Conservation (phyloP, 2,888 invertebrate genomes). For the Micropterix aruncella region DNA sequence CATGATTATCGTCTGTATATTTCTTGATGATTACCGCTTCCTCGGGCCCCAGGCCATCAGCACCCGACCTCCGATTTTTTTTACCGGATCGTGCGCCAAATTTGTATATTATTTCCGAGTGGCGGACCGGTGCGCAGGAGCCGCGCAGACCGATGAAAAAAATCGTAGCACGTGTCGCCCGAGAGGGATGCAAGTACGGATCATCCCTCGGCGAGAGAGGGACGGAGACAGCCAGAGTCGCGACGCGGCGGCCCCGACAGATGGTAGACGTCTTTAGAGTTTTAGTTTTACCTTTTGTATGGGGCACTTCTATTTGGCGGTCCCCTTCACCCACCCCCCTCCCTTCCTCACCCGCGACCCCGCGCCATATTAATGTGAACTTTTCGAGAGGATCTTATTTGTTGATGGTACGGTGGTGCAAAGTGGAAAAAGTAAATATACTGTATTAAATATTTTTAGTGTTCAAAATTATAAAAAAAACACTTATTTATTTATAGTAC, state of each 20-base stretch:
- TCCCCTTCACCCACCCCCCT: neutral
- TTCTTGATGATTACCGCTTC: no score
- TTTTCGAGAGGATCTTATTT: neutral
- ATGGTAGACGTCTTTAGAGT: slow-evolving; percentile 8
- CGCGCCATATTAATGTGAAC: neutral
- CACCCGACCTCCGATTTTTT: no score
- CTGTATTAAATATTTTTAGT: no score
- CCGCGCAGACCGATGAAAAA: neutral
- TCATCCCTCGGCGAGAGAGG: slow-evolving; percentile 7
- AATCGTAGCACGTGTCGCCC: neutral
- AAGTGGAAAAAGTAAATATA: no score
- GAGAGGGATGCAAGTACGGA: slow-evolving; percentile 4
- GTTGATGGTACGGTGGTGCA: neutral
- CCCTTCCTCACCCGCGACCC: neutral
- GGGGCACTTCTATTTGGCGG: neutral
- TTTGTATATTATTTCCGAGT: neutral
- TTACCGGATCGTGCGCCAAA: neutral
- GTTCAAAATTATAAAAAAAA: no score
- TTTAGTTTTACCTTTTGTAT: neutral
- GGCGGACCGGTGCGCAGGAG: neutral
- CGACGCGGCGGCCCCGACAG: slow-evolving; percentile 9
- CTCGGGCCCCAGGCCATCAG: no score
- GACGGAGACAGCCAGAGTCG: slow-evolving; percentile 4
- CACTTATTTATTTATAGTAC: no score
- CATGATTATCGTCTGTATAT: no score